phyloP scores from a whole-genome alignment of 2,888 invertebrate genomes.

The Sinhomidia bicolor region DNA sequence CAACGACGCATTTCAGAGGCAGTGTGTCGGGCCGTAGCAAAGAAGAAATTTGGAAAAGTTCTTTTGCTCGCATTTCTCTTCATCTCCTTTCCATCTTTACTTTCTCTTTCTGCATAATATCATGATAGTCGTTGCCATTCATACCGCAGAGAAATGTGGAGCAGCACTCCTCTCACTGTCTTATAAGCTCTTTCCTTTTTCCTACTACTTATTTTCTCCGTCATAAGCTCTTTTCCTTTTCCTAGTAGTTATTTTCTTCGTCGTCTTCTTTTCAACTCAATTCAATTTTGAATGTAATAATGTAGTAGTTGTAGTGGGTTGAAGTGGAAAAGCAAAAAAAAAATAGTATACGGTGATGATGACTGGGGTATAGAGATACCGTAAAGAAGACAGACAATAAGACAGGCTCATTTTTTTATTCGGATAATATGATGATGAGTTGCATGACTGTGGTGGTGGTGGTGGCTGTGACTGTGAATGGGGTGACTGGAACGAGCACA shows the following conservation, averaged over 20 bases:
- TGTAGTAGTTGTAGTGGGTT: background rate
- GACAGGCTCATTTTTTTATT: slow-evolving; percentile 6
- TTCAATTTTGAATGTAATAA: background rate
- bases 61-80: background rate
- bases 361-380: slow-evolving; percentile 4
- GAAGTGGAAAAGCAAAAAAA: slow-evolving; percentile 8
- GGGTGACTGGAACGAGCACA: no score
- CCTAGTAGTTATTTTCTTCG: no score
- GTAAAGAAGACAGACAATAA: slow-evolving; percentile 3
- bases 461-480: background rate
- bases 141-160: slow-evolving; percentile 15
- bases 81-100: background rate
- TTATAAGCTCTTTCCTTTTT: background rate
- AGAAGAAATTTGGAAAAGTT: no score
- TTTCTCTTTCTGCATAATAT: background rate
- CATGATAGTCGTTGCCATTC: background rate
- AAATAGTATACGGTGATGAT: background rate
- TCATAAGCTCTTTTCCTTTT: background rate
- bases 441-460: background rate
- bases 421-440: background rate
- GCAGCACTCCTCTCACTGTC: background rate
- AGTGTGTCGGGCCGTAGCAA: no score
- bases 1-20: no score
- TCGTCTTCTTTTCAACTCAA: slow-evolving; percentile 44
- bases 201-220: no score